phyloP scores from a whole-genome alignment of 2,113 vertebrate species.

The Callipepla californica region DNA sequence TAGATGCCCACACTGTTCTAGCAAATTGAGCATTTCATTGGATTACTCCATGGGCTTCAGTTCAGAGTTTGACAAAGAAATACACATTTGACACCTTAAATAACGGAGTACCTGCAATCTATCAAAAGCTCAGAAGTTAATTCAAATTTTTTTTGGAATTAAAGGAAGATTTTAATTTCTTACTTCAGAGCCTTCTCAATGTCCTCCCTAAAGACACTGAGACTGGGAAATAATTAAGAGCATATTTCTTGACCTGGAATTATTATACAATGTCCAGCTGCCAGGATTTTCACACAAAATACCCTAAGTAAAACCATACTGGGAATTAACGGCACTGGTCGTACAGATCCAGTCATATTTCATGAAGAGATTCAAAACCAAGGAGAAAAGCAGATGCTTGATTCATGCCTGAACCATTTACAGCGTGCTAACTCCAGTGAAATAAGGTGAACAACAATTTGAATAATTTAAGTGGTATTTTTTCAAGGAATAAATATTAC shows the following conservation, averaged over 20 bases:
- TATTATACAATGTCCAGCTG: slow-evolving; percentile 21
- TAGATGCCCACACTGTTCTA: neutral
- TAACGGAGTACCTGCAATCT: neutral
- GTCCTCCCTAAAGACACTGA: slow-evolving; percentile 29
- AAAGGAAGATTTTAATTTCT: slow-evolving; percentile 15
- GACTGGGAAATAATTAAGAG: slow-evolving; percentile 49
- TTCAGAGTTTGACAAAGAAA: neutral
- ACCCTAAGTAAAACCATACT: neutral
- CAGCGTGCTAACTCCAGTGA: neutral
- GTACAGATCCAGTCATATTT: neutral
- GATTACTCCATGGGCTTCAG: neutral
- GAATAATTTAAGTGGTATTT: slow-evolving; percentile 1
- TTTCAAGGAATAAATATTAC: neutral
- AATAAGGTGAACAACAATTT: neutral
- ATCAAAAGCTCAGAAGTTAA: slow-evolving; percentile 12
- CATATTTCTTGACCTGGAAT: slow-evolving; percentile 45
- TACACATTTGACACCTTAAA: neutral
- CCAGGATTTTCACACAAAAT: neutral
- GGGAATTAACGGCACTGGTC: slow-evolving; percentile 1
- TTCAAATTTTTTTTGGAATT: neutral
- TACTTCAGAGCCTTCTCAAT: slow-evolving; percentile 1
- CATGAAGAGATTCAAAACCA: slow-evolving; percentile 8
- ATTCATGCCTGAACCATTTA: neutral
- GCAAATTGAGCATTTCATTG: neutral
- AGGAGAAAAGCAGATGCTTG: neutral